Conservation (phyloP, 2,797 vertebrate species). For the Clarias pachynema region DNA sequence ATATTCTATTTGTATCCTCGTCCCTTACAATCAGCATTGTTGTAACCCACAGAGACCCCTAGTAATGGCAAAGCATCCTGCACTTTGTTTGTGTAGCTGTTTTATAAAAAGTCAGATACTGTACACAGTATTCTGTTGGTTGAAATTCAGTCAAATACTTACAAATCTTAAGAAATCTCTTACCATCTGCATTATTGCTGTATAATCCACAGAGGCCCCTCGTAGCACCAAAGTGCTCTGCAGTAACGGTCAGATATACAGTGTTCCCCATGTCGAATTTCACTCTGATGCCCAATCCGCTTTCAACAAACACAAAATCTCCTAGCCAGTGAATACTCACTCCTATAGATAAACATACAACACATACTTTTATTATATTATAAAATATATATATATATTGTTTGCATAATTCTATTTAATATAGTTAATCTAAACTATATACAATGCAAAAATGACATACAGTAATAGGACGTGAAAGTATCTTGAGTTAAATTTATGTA, state of each 20-base stretch:
- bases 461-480: too few species aligned
- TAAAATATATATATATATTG: background rate
- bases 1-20: background rate
- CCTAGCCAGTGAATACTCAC: slow-evolving; percentile 87
- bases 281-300: slow-evolving; percentile 80
- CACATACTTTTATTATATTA: background rate
- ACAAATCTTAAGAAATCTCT: background rate
- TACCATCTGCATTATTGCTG: slow-evolving; percentile 79
- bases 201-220: slow-evolving; percentile 88
- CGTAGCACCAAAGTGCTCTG: slow-evolving; percentile 76
- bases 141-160: background rate
- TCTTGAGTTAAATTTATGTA: too few species aligned
- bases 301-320: slow-evolving; percentile 88
- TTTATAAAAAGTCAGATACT: too few species aligned
- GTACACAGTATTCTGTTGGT: background rate
- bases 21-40: background rate
- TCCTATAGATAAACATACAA: slow-evolving; percentile 67
- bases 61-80: background rate
- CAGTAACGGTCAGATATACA: slow-evolving; percentile 76
- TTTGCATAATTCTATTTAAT: background rate
- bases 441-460: background rate
- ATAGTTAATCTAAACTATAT: background rate
- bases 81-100: too few species aligned
- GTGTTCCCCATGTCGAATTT: slow-evolving; percentile 78
- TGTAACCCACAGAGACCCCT: slow-evolving; percentile 3